Percentiles rank a stretch among this genome's conserved stretches.
These are phyloP conservation scores for Nemurella pictetii DNA, from an alignment of 2,888 invertebrate species.

Conservation along the genomic window DNA sequence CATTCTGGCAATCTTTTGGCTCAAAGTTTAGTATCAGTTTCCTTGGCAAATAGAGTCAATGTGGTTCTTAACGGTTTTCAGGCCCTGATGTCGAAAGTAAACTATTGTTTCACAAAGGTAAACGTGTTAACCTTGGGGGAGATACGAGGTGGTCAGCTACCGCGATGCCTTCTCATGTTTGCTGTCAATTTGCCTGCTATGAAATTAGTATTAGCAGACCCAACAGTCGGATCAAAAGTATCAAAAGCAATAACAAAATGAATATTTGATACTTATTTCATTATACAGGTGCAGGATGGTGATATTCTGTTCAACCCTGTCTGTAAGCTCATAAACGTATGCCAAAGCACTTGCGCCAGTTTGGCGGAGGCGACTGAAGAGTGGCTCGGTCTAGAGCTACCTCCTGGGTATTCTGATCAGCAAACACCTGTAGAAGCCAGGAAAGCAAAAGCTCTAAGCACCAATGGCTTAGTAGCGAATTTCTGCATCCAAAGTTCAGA, in stretches of 20 bases:
- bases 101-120: not conserved
- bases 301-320: conserved; percentile 17
- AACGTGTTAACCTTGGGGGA: conserved; percentile 10
- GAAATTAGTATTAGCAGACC: not conserved
- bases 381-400: conserved; percentile 8
- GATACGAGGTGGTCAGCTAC: conserved; percentile 24
- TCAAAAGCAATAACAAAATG: not conserved
- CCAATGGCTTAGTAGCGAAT: not conserved
- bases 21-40: conserved; percentile 40
- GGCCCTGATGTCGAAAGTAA: conserved; percentile 8
- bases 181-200: not conserved
- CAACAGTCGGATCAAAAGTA: no score
- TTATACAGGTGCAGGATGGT: conserved; percentile 19
- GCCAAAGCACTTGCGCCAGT: not conserved
- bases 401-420: not conserved
- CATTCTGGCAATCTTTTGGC: conserved; percentile 45
- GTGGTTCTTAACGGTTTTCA: conserved; percentile 14
- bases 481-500: not conserved
- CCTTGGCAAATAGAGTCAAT: not conserved
- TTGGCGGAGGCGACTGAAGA: conserved; percentile 21
- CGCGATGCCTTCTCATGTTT: conserved; percentile 16
- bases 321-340: not conserved
- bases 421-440: not conserved
- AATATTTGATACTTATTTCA: conserved; percentile 1
- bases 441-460: no score